phyloP scores from a whole-genome alignment of 1,140 invertebrate species.

The Anastatus disparis region DNA sequence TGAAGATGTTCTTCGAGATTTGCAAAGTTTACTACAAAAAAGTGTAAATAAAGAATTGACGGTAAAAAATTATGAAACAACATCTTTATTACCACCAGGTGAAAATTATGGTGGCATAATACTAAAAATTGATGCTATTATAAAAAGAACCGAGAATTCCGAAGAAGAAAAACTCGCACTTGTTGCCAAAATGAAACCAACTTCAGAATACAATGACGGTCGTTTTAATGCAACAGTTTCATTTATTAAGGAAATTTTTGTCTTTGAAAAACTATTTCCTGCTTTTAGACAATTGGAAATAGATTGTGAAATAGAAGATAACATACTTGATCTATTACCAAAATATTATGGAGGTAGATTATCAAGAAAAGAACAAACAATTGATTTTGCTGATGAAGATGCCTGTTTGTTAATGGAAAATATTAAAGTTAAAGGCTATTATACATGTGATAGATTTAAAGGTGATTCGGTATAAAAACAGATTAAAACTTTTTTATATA shows the following conservation, averaged over 20 bases:
- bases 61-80: slow-evolving; percentile 39
- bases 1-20: slow-evolving; percentile 25
- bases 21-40: slow-evolving; percentile 42
- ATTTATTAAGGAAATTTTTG: slow-evolving; percentile 36
- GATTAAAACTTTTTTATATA: too few relatives aligned
- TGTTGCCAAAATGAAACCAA: slow-evolving; percentile 61
- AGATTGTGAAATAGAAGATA: slow-evolving; percentile 37
- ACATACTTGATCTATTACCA: neutral
- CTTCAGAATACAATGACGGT: slow-evolving; percentile 32
- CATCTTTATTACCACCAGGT: slow-evolving; percentile 60
- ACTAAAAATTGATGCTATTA: slow-evolving; percentile 57
- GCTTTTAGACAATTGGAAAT: neutral
- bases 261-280: slow-evolving; percentile 19
- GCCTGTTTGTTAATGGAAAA: slow-evolving; percentile 37
- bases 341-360: neutral
- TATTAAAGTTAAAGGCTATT: slow-evolving; percentile 7
- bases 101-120: slow-evolving; percentile 74
- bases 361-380: slow-evolving; percentile 46
- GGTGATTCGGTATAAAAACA: slow-evolving; percentile 15
- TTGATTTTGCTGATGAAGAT: slow-evolving; percentile 4
- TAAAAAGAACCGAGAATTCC: slow-evolving; percentile 38
- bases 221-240: slow-evolving; percentile 41
- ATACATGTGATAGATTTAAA: slow-evolving; percentile 22
- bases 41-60: slow-evolving; percentile 42
- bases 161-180: slow-evolving; percentile 51